Conservation (phyloP, 2,888 invertebrate genomes). For the Melipona bicolor region DNA sequence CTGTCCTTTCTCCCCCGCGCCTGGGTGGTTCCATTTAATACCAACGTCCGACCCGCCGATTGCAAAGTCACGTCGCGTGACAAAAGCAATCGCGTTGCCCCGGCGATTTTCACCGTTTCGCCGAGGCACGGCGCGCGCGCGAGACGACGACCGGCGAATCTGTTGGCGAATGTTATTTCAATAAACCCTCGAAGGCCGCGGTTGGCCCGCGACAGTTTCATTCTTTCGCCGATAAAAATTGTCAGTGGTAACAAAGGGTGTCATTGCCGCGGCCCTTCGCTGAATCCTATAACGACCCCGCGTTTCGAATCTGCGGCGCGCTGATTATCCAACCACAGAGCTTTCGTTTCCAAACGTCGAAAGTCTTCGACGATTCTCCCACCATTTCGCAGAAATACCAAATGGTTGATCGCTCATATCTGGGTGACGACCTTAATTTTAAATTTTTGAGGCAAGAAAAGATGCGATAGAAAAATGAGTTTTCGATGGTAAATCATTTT, state of each 20-base stretch:
- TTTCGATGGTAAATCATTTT: no score
- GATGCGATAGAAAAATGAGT: no score
- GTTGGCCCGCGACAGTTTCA: conserved; percentile 33
- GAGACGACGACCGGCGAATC: not conserved
- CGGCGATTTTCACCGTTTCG: not conserved
- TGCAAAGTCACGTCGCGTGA: conserved; percentile 45
- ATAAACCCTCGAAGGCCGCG: conserved; percentile 31
- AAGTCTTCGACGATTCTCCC: not conserved
- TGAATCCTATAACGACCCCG: conserved; percentile 29
- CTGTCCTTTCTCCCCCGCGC: conserved; percentile 35
- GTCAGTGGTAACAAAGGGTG: conserved; percentile 48
- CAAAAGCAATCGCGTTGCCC: conserved; percentile 22
- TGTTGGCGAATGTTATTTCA: conserved; percentile 42
- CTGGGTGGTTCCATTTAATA: conserved; percentile 43
- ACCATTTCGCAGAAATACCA: not conserved
- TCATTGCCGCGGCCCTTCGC: conserved; percentile 10
- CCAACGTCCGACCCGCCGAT: conserved; percentile 31
- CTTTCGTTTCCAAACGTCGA: conserved; percentile 1
- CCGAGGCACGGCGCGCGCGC: not conserved
- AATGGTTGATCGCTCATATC: no score
- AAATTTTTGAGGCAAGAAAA: no score
- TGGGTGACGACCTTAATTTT: no score
- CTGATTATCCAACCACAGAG: conserved; percentile 26
- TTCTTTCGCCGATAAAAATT: conserved; percentile 41
- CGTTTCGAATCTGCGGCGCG: not conserved